A percentile compares a stretch with the other conserved stretches of the same genome.
phyloP scores from a whole-genome alignment of 2,888 invertebrate species.

The Dynastes hyllus region DNA sequence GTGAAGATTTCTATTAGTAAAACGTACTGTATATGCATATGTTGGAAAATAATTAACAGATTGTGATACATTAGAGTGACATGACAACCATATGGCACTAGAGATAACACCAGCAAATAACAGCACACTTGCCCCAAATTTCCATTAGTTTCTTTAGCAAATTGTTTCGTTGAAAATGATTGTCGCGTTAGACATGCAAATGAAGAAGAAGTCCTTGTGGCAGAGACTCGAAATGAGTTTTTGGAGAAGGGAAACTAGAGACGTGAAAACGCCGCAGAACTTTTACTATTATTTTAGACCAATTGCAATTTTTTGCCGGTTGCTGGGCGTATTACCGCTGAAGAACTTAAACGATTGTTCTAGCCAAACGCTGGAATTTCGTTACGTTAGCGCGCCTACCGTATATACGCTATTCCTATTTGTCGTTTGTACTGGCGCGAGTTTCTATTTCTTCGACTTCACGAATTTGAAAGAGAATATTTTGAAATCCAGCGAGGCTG shows the following conservation, averaged over 20 bases:
- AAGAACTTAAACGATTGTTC: slow-evolving; percentile 56
- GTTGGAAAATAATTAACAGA: slow-evolving; percentile 29
- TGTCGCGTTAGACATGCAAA: slow-evolving; percentile 14
- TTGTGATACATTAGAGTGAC: slow-evolving; percentile 13
- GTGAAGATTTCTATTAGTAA: not conserved
- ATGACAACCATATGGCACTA: slow-evolving; percentile 24
- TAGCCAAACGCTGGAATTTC: slow-evolving; percentile 53
- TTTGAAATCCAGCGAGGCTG: not conserved
- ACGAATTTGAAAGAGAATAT: not conserved
- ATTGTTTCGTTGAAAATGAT: slow-evolving; percentile 7
- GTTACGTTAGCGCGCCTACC: slow-evolving; percentile 53
- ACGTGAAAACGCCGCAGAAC: slow-evolving; percentile 48
- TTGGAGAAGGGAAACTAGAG: not conserved
- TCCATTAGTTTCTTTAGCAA: not conserved
- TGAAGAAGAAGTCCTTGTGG: slow-evolving; percentile 18
- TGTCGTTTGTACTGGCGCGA: slow-evolving; percentile 40
- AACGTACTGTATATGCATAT: slow-evolving; percentile 20
- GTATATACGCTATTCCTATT: slow-evolving; percentile 56
- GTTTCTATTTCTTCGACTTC: slow-evolving; percentile 53
- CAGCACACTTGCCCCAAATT: not conserved
- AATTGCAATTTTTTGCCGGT: slow-evolving; percentile 57
- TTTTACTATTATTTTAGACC: slow-evolving; percentile 61
- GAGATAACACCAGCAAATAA: slow-evolving; percentile 28
- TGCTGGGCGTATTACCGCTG: slow-evolving; percentile 59
- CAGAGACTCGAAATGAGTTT: slow-evolving; percentile 12